Base-by-base conservation (phyloP, 2,888 invertebrate genomes). In the Malthinus flaveolus region DNA sequence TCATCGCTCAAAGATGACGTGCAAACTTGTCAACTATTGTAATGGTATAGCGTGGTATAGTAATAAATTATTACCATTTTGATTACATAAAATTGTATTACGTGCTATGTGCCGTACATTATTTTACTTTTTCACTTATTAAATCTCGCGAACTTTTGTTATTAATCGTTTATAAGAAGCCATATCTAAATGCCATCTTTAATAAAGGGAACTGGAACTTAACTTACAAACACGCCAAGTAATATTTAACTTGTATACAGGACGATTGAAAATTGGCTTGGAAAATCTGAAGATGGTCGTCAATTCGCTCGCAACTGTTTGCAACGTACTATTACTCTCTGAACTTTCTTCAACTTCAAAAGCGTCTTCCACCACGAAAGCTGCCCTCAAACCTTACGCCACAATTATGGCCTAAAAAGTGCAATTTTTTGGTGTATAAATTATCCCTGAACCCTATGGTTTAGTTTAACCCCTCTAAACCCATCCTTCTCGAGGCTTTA, bases 201-300 rank as follows among this genome's bases (percentile, higher is more conserved):
- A 42, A 42, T 13, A 42, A 23, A 42, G 15, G 39, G 23, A 42
- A 42, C 39, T n/a, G 39, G 5, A 42, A 42, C 39, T 13, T 42
- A 42, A 15, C 13, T 11, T 42, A 15, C 4, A 12, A 45, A 49
- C 56, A 46, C 32, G 56, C 52, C 51, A 47, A 62, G 63, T 54
- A 66, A 66, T 64, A 64, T 42, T 42, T 13, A 42, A 2, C 5
- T 42, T 42, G 8, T 42, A 66, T 63, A 58, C 57, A 57, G 58
- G 50, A 63, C 61, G 63, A 65, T 70, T 69, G 70, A 69, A 70
- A 42, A 15, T 42, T 11, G 12, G n/a, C 13, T 42, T n/a, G n/a
- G n/a, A n/a, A n/a, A n/a, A n/a, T n/a, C n/a, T n/a, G n/a, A n/a
- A n/a, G n/a, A n/a, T n/a, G n/a, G n/a, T n/a, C n/a, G n/a, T n/a